Conservation (phyloP, 2,113 vertebrate genomes). For the Eudyptes chrysolophus region DNA sequence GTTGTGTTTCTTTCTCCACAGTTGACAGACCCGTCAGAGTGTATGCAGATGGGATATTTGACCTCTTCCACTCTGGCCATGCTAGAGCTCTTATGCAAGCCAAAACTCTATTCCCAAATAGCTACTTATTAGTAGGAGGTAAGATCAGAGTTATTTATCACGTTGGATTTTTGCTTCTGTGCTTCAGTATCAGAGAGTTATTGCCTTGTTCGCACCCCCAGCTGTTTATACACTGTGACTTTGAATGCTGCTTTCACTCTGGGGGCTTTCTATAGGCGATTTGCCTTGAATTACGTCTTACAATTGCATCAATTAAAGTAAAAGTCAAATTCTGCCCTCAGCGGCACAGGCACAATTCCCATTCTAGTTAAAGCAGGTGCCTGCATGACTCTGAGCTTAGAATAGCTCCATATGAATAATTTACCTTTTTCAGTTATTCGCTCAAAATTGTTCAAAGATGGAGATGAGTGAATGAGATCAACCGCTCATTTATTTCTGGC, state of each 20-base stretch:
- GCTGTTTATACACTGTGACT: neutral
- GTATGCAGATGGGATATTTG: constrained; percentile 98
- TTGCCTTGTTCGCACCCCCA: neutral
- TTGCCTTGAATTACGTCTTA: constrained; percentile 31
- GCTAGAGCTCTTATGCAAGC: constrained; percentile 99
- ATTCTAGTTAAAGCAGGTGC: constrained; percentile 44
- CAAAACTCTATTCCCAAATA: constrained; percentile 98
- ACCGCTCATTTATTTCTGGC: constrained; percentile 1
- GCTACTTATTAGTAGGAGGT: constrained; percentile 98
- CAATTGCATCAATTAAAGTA: constrained; percentile 62
- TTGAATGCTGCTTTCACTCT: constrained; percentile 2
- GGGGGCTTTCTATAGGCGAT: constrained; percentile 6
- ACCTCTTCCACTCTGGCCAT: constrained; percentile 97
- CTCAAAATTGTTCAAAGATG: constrained; percentile 42
- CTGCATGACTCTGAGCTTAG: constrained; percentile 40
- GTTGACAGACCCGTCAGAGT: constrained; percentile 95
- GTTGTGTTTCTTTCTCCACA: constrained; percentile 71
- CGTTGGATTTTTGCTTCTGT: neutral
- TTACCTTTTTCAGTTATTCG: constrained; percentile 40
- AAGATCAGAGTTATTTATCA: constrained; percentile 65
- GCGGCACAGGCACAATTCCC: constrained; percentile 30
- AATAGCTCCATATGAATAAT: constrained; percentile 61
- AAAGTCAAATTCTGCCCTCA: constrained; percentile 57
- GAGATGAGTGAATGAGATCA: constrained; percentile 50
- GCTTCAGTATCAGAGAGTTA: neutral